phyloP scores from a whole-genome alignment of 1,140 invertebrate species.

The Bombus soroeensis region DNA sequence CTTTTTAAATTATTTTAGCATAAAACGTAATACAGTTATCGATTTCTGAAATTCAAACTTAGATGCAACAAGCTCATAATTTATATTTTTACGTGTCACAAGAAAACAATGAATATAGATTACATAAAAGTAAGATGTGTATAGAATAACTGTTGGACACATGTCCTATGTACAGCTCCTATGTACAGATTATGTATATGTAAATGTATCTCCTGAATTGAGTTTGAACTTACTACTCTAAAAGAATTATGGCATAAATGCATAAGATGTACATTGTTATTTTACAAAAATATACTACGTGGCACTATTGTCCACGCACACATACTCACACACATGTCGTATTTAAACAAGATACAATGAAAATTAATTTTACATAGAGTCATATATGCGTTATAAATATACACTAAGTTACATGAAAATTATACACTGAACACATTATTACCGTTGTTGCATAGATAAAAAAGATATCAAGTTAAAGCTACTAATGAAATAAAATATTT shows the following conservation, averaged over 20 bases:
- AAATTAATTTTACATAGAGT: slow-evolving; percentile 51
- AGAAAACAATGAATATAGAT: background rate
- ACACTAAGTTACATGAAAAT: slow-evolving; percentile 47
- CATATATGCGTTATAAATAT: slow-evolving; percentile 44
- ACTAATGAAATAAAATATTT: slow-evolving; percentile 58
- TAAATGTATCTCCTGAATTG: background rate
- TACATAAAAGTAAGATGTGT: slow-evolving; percentile 22
- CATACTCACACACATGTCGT: background rate
- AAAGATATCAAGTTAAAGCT: slow-evolving; percentile 42
- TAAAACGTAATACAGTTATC: background rate
- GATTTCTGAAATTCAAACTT: slow-evolving; percentile 3
- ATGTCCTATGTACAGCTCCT: background rate
- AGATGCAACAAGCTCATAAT: slow-evolving; percentile 7
- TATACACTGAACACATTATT: slow-evolving; percentile 59
- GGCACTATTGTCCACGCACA: background rate
- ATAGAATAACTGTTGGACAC: slow-evolving; percentile 46
- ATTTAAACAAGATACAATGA: slow-evolving; percentile 23
- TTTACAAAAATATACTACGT: slow-evolving; percentile 7
- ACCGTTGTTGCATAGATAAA: slow-evolving; percentile 57
- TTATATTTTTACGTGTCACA: slow-evolving; percentile 19
- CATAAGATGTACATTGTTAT: background rate
- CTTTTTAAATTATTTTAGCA: slow-evolving; percentile 51
- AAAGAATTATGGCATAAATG: slow-evolving; percentile 11
- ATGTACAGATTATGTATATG: slow-evolving; percentile 32
- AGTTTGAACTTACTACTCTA: slow-evolving; percentile 6